These are phyloP conservation scores for Chunga burmeisteri DNA, from an alignment of 2,113 vertebrate species.

Conservation along the genomic window DNA sequence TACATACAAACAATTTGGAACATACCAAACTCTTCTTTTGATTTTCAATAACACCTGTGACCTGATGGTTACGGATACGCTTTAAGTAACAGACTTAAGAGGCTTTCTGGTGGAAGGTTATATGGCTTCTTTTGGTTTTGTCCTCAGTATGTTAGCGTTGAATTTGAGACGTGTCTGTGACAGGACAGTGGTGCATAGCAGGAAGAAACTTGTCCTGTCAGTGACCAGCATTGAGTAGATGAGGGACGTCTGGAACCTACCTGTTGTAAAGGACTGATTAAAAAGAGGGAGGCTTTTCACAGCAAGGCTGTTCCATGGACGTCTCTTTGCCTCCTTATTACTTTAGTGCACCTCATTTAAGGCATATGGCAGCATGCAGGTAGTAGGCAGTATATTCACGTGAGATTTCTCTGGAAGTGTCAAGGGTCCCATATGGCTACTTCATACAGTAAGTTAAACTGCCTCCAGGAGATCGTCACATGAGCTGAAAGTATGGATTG, in stretches of 20 bases:
- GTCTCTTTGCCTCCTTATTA: not conserved
- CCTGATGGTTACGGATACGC: not conserved
- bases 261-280: not conserved
- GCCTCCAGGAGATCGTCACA: not conserved
- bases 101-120: not conserved
- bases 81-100: not conserved
- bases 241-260: not conserved
- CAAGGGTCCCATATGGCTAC: not conserved
- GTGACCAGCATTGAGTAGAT: not conserved
- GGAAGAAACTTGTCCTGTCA: not conserved
- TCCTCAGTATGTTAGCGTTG: not conserved
- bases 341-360: not conserved
- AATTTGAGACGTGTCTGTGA: not conserved
- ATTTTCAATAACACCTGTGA: not conserved
- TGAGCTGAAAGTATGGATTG: not conserved
- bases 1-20: not conserved
- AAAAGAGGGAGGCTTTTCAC: not conserved
- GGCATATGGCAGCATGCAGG: not conserved
- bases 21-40: not conserved
- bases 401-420: not conserved
- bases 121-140: not conserved
- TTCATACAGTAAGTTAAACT: not conserved
- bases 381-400: not conserved
- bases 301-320: not conserved
- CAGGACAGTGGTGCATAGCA: accelerated